These are phyloP conservation scores for Spodoptera litura DNA, from an alignment of 1,140 invertebrate genomes.

Conservation along the genomic window DNA sequence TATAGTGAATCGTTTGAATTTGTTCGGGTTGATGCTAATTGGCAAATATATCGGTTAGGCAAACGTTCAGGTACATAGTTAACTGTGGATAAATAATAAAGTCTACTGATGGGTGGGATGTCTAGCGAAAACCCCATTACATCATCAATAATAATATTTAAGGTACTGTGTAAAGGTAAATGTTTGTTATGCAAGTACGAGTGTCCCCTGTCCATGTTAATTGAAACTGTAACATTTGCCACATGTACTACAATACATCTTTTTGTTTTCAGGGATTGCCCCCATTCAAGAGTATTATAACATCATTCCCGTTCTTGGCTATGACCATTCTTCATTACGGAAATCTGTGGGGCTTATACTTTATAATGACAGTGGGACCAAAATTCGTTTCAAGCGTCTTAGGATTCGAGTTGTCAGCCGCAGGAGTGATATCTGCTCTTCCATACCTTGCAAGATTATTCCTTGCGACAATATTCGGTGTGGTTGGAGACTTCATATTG, in stretches of 20 bases:
- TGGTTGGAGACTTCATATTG: constrained; percentile 88
- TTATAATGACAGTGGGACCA: constrained; percentile 94
- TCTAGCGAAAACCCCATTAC: constrained; percentile 33
- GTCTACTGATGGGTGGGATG: not conserved
- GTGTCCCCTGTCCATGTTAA: constrained; percentile 12
- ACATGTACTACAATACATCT: not conserved
- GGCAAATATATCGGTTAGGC: constrained; percentile 6
- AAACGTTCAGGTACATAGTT: not conserved
- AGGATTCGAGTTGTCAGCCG: constrained; percentile 92
- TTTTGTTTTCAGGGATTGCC: constrained; percentile 82
- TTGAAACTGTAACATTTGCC: constrained; percentile 34
- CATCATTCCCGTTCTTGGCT: constrained; percentile 90
- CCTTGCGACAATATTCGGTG: constrained; percentile 89
- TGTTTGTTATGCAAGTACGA: constrained; percentile 11
- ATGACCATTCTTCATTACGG: constrained; percentile 90
- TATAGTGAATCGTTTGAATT: constrained; percentile 25
- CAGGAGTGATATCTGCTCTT: constrained; percentile 90
- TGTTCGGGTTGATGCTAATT: constrained; percentile 32
- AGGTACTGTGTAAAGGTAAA: constrained; percentile 7
- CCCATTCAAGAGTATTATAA: constrained; percentile 87
- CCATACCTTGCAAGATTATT: constrained; percentile 89
- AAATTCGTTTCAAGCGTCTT: constrained; percentile 94
- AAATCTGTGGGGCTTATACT: constrained; percentile 92
- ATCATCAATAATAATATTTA: constrained; percentile 12
- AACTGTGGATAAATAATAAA: constrained; percentile 12